Evolutionary conservation across 2,888 invertebrate species (phyloP), one percentile per base, ranked within the genome.

Genomic region (Lithosia quadra): DNA sequence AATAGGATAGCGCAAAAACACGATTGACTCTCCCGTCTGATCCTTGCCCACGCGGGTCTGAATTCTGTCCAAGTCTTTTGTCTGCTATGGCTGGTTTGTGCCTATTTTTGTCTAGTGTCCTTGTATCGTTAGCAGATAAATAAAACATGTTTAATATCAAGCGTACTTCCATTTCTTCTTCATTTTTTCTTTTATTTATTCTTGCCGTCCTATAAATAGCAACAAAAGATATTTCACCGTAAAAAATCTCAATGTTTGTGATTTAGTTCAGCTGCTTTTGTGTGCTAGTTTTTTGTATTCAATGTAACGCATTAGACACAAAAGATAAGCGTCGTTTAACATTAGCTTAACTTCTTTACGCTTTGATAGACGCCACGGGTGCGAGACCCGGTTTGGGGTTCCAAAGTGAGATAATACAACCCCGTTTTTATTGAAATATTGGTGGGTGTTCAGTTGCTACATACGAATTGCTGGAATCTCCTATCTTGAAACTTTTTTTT

Each of bases 271-370:
- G 72, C 71, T 72, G 53, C 63, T 55, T 73, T 78, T 79, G 72
- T 80, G 67, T 63, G 63, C 43, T 33, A 62, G 43, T 63, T 58
- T 68, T 65, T 53, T 70, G 57, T 66, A 53, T 36, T 21, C 58
- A 56, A 49, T 68, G 63, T 92, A 91, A 91, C 88, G 87, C 89
- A 91, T 92, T 92, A 90, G 87, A 87, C 88, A 93, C 94, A 94
- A 94, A 93, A 92, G 94, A 93, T 93, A 91, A 91, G 92, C 93
- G 91, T 92, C 93, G 89, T 91, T 93, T 92, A 91, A 92, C 93
- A 93, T 94, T 93, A 92, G 91, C 91, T 92, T 93, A 93, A 94
- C 94, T 94, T 94, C 93, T 93, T 94, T 93, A 94, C 94, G 94
- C 88, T 94, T 94, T 94, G 89, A 94, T 94, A 90, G 85, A 86